Evolutionary conservation across 1,140 invertebrate species (phyloP), one percentile per base, ranked within the genome.

Genomic region (Camponotus pennsylvanicus): DNA sequence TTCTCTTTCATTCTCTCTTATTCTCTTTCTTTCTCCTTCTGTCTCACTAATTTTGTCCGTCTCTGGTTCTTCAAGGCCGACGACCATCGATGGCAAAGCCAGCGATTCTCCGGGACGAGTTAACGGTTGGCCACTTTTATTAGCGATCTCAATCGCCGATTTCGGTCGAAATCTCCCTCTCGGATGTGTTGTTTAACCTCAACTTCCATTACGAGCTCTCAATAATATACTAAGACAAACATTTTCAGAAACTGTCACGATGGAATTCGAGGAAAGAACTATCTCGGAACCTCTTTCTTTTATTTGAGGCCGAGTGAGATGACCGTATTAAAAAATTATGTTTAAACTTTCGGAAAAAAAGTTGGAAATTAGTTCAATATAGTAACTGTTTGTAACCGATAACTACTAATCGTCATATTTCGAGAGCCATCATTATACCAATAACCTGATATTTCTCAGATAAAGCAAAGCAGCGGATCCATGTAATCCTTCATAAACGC

Each of bases 71-170:
- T 67, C 57, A 76, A 70, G 59, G 7, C 67, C 49, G 34, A 57
- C 73, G 79, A 61, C 49, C 76, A 83, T 79, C 27, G 37, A 75
- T 32, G 59, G 37, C 59, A 78, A 87, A 85, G 64, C 69, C 83
- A 57, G 32, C n/a, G 34, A 88, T 77, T 34, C 42, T 77, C 71
- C 55, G 49, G 13, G 57, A 78, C 86, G 76, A 92, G 86, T 90
- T 92, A 92, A 89, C 73, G 78, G 15, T 67, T 42, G 76, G 73
- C 71, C 78, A 82, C 84, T 90, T 92, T 92, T 92, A 91, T 90
- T 87, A 86, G 42, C 70, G 15, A 85, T 87, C 80, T 71, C 82
- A 7, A 69, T 5, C 40, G 15, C 67, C 40, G 18, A 70, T 76
- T 76, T 76, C 42, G 34, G 52, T 55, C 13, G 13, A 27, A 32